phyloP scores from a whole-genome alignment of 2,888 invertebrate species.

The Lacanobia wlatinum region DNA sequence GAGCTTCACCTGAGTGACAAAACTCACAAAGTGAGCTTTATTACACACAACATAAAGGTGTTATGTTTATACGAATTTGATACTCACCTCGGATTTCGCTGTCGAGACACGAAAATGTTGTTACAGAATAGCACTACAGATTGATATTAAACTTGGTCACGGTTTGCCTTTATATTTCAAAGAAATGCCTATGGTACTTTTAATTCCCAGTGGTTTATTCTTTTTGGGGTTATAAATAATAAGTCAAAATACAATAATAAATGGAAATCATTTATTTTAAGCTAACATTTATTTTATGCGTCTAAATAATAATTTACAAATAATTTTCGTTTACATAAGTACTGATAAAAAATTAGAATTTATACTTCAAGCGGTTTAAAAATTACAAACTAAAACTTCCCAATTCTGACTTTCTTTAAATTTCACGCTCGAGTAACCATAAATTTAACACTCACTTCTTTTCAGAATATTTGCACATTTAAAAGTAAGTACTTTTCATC shows the following conservation, averaged over 20 bases:
- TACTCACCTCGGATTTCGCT: no score
- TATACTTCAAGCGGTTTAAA: background rate
- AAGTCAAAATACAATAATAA: conserved; percentile 12
- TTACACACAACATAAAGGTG: no score
- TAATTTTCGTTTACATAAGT: conserved; percentile 40
- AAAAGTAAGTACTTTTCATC: background rate
- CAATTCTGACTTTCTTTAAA: background rate
- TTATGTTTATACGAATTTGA: no score
- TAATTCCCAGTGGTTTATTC: no score
- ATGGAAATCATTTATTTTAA: conserved; percentile 52
- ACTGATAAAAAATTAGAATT: conserved; percentile 33
- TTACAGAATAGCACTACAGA: no score
- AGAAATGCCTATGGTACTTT: no score
- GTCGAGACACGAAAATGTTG: no score
- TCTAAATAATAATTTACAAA: conserved; percentile 32
- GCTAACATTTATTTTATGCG: conserved; percentile 22
- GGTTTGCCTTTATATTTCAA: no score
- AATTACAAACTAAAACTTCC: background rate
- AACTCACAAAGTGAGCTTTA: no score
- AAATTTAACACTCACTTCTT: background rate
- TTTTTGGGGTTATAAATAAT: background rate
- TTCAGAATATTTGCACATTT: background rate
- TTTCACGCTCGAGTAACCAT: background rate
- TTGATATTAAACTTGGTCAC: no score
- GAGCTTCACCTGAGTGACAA: no score